phyloP scores from a whole-genome alignment of 2,797 vertebrate genomes.

The Parambassis ranga region DNA sequence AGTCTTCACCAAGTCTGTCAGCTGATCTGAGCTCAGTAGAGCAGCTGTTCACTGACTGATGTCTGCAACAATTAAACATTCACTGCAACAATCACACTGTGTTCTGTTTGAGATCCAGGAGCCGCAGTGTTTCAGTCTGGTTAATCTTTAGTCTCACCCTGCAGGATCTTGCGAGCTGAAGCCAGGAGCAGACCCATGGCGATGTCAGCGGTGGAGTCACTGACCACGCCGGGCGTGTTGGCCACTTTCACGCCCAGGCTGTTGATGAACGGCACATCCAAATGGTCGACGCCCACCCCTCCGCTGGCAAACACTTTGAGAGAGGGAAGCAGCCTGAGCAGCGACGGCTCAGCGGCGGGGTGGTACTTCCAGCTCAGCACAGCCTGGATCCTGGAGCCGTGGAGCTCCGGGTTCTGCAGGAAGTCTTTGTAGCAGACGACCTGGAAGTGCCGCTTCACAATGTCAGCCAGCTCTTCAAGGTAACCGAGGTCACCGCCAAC shows the following conservation, averaged over 20 bases:
- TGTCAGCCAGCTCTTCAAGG: slow-evolving; percentile 54
- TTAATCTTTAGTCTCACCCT: slow-evolving; percentile 30
- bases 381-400: slow-evolving; percentile 70
- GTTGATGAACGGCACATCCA: slow-evolving; percentile 75
- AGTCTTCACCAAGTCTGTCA: too few species aligned
- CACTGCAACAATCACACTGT: too few species aligned
- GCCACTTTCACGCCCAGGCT: slow-evolving; percentile 73
- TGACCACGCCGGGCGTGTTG: slow-evolving; percentile 74
- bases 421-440: slow-evolving; percentile 72
- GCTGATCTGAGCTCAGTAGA: too few species aligned
- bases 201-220: slow-evolving; percentile 71
- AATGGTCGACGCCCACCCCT: slow-evolving; percentile 79
- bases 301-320: slow-evolving; percentile 75
- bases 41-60: too few species aligned
- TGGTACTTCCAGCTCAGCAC: slow-evolving; percentile 68
- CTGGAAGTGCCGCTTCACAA: slow-evolving; percentile 70
- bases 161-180: slow-evolving; percentile 39
- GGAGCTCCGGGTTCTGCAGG: slow-evolving; percentile 61
- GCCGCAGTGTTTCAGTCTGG: neutral
- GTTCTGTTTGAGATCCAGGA: too few species aligned
- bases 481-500: slow-evolving; percentile 52
- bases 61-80: too few species aligned
- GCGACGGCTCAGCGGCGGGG: slow-evolving; percentile 45
- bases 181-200: slow-evolving; percentile 55
- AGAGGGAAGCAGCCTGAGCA: slow-evolving; percentile 72